These are phyloP conservation scores for Pao palembangensis DNA, from an alignment of 2,113 vertebrate species.

Conservation along the genomic window DNA sequence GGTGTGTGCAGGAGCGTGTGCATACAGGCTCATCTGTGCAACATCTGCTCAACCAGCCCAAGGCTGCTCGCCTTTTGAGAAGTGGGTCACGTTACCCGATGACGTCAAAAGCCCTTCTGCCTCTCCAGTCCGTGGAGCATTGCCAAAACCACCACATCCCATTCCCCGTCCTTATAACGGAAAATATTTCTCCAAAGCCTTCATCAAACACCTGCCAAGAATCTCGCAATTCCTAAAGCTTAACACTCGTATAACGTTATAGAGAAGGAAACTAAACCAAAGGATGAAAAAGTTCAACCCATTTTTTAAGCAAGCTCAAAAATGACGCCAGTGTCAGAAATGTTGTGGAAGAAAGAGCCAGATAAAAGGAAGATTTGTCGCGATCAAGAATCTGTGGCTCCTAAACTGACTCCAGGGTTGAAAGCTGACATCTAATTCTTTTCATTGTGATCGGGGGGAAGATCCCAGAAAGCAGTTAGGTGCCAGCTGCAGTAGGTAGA, in stretches of 20 bases:
- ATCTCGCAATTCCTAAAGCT: constrained; percentile 23
- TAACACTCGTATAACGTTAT: background rate
- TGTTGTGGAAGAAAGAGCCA: background rate
- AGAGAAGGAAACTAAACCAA: constrained; percentile 16
- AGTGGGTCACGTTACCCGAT: constrained; percentile 75
- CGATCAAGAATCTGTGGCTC: constrained; percentile 14
- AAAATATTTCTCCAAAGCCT: constrained; percentile 47
- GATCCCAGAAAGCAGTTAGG: constrained; percentile 1
- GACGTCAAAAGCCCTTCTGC: constrained; percentile 73
- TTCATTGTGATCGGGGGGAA: constrained; percentile 4
- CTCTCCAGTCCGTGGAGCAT: constrained; percentile 54
- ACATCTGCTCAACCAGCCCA: constrained; percentile 70
- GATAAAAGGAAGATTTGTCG: background rate
- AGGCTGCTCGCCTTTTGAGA: constrained; percentile 69
- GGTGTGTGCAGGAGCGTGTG: constrained; percentile 13
- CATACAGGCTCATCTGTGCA: constrained; percentile 56
- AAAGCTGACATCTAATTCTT: constrained; percentile 28
- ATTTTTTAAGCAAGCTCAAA: constrained; percentile 3
- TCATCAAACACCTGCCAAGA: constrained; percentile 55
- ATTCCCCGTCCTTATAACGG: constrained; percentile 56
- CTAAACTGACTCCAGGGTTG: constrained; percentile 8
- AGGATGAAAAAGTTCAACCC: constrained; percentile 8
- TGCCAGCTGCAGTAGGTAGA: constrained; percentile 24
- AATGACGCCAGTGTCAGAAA: background rate
- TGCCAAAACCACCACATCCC: constrained; percentile 67